Base-by-base conservation (phyloP, 2,113 vertebrate genomes). In the Lonchura striata region DNA sequence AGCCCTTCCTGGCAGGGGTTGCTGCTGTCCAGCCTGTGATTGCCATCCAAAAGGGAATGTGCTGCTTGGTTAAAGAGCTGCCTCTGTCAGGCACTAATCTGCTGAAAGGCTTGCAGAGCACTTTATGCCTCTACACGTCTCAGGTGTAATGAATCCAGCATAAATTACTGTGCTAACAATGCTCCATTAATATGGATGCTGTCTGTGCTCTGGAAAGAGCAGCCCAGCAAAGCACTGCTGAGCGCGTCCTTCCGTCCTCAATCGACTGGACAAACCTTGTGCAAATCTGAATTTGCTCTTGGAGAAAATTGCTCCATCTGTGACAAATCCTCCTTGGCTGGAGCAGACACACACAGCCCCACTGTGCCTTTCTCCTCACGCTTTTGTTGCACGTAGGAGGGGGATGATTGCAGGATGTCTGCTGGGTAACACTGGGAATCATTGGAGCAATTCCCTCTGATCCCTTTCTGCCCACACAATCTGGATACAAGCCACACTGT, bases 141-240 rank as follows among this genome's bases (percentile, higher is more conserved):
- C 91, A 59, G 84, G 91, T 92, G 90, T 78, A 95, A 97, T 20
- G 54, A 91, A 76, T 53, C 42, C 77, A 66, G 80, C 90, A 95
- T 92, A 86, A 93, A 95, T 96, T 92, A 91, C 86, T 1, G n/a
- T 14, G 24, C 28, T 52, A 56, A 89, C 81, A 95, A 61, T 31
- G 71, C 63, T 10, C 23, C 77, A 76, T 97, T 95, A 87, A 88
- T 78, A 89, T 72, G 85, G 66, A 96, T 96, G 76, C 63, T 77
- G 71, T 0, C 57, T 82, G 85, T 15, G 47, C 90, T 82, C 88
- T 66, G 80, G 59, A 59, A 95, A 75, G 70, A 86, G 11, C 68
- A 92, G n/a, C 76, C 77, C 15, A 21, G 52, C 70, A 82, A 44
- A 22, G 53, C 39, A 19, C 54, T 39, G 53, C 71, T 59, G n/a